Evolutionary conservation across 1,140 invertebrate genomes (phyloP).

Genomic region (Listronotus oregonensis): DNA sequence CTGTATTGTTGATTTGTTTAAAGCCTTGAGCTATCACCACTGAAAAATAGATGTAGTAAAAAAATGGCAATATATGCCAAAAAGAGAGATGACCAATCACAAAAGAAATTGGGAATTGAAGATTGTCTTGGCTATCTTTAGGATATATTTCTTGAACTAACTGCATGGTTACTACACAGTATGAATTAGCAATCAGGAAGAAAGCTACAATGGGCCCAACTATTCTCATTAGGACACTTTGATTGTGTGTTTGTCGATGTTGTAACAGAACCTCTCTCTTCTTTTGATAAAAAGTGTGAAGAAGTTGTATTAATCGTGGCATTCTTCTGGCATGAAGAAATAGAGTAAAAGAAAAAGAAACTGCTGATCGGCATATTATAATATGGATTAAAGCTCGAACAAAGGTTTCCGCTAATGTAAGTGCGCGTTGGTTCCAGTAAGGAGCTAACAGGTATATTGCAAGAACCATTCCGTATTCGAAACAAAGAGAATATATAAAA

Average conservation of each 20-base stretch:
- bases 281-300: constrained; percentile 4
- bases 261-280: background rate
- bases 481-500: constrained; percentile 12
- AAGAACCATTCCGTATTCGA: constrained; percentile 1
- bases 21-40: background rate
- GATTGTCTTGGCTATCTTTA: background rate
- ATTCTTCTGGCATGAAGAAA: constrained; percentile 16
- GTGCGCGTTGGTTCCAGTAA: too few relatives aligned
- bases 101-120: background rate
- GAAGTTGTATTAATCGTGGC: constrained; percentile 12
- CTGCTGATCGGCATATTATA: constrained; percentile 7
- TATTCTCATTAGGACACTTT: background rate
- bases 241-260: background rate
- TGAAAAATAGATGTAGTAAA: background rate
- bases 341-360: constrained; percentile 8
- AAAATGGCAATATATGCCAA: constrained; percentile 2
- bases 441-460: too few relatives aligned
- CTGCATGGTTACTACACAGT: background rate
- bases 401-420: background rate
- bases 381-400: background rate
- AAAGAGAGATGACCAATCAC: background rate
- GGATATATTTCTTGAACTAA: constrained; percentile 2
- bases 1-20: background rate
- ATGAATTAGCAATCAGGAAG: background rate
- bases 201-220: background rate